Percentiles rank a stretch among this genome's conserved stretches.
phyloP scores from a whole-genome alignment of 2,797 vertebrate species.

The Sebastes diaconus region DNA sequence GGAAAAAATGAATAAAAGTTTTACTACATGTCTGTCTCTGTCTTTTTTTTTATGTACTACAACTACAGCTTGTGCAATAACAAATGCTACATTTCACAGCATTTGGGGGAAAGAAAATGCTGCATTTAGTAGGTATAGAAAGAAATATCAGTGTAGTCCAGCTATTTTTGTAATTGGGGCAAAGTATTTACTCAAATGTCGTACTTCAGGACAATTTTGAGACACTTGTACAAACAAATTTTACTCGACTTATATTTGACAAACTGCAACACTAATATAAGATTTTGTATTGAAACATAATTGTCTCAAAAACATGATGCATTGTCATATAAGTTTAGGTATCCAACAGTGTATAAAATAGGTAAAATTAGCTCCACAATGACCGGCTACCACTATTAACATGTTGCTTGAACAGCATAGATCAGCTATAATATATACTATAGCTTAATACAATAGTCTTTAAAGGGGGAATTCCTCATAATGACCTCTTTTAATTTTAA shows the following conservation, averaged over 20 bases:
- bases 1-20: conserved; percentile 82
- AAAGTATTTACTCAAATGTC: background rate
- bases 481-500: background rate
- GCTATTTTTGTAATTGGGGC: background rate
- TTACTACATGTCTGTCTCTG: conserved; percentile 71
- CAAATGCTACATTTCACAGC: background rate
- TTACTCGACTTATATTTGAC: background rate
- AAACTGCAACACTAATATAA: background rate
- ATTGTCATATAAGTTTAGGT: background rate
- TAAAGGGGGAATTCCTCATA: background rate
- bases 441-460: background rate
- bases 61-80: background rate
- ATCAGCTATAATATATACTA: background rate
- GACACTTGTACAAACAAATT: background rate
- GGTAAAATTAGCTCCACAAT: background rate
- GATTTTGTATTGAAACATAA: background rate
- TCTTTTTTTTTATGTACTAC: background rate
- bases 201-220: background rate
- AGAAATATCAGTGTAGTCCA: accelerated
- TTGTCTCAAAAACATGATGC: background rate
- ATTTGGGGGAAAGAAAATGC: background rate
- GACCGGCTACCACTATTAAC: background rate
- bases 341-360: background rate
- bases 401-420: background rate
- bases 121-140: background rate